Percentiles rank a stretch among this genome's conserved stretches.
Evolutionary conservation across 2,888 invertebrate species (phyloP).

Genomic region (Cephus runcator): DNA sequence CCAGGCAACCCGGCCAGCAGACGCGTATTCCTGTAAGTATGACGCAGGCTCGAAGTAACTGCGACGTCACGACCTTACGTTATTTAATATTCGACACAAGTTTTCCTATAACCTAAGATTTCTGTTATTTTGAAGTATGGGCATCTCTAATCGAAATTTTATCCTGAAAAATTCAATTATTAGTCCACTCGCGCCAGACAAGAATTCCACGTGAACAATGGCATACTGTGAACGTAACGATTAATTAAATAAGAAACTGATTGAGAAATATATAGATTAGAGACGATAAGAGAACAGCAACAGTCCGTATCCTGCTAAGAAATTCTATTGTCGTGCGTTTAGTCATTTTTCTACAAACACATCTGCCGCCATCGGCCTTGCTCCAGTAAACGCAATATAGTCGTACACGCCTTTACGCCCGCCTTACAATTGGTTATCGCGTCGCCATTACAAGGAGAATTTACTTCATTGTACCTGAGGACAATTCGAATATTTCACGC

Average conservation of each 20-base stretch:
- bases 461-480: background rate
- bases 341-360: background rate
- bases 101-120: background rate
- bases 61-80: background rate
- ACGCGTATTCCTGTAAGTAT: background rate
- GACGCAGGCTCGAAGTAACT: background rate
- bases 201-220: background rate
- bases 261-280: background rate
- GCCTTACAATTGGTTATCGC: constrained; percentile 1
- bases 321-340: background rate
- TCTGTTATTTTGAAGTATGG: too few species aligned
- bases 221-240: background rate
- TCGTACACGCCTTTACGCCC: background rate
- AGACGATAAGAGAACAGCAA: background rate
- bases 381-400: background rate
- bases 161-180: background rate
- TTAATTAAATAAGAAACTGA: background rate
- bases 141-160: too few species aligned
- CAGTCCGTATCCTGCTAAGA: background rate
- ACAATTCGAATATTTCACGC: background rate
- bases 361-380: constrained; percentile 1
- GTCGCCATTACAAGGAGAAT: background rate
- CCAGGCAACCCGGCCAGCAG: background rate
- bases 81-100: background rate
- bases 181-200: background rate